Base-by-base conservation (phyloP, 1,140 invertebrate species). In the Caenorhabditis tropicalis region DNA sequence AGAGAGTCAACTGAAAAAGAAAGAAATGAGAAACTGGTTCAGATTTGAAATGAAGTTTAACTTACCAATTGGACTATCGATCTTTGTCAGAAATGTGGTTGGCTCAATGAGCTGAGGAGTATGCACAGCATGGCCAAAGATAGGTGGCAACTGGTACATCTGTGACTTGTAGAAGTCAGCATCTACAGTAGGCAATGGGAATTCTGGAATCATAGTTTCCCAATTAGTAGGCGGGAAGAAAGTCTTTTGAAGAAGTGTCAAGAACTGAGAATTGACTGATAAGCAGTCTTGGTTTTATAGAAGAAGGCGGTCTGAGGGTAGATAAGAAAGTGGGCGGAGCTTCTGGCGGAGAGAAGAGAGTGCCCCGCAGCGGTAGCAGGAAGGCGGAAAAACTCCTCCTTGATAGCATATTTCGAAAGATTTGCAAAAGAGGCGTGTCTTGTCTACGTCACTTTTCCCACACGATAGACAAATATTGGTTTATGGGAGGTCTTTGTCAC, bases 141-240 rank as follows among this genome's bases (percentile, higher is more conserved):
- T 74, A 43, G 65, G 65, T 33, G 65, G 36, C n/a, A 39, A 31
- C 65, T 74, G 65, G 15, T 7, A 74, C 9, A 74, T 74, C 43
- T 74, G 65, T 9, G 65, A 74, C 43, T 46, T 74, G 36, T 74
- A 74, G 36, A 74, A 74, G 65, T 74, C 65, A 74, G 65, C 36
- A 43, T 74, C 65, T 43, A 74, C 65, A 43, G 65, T 74, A 74
- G 65, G 65, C 24, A 74, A 29, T 74, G 65, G 65, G 65, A 74
- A 74, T 46, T 74, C 65, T 74, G 65, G 65, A 74, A 74, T 74
- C 65, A 74, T 74, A 24, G 36, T 24, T 74, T 74, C 65, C 65
- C 65, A n/a, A 24, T 24, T 74, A 46, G 65, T 46, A 74, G 65
- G 65, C 36, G 65, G 65, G 65, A 74, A 74, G 10, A 27, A 24